phyloP scores from a whole-genome alignment of 2,888 invertebrate genomes.

The Dioctria linearis region DNA sequence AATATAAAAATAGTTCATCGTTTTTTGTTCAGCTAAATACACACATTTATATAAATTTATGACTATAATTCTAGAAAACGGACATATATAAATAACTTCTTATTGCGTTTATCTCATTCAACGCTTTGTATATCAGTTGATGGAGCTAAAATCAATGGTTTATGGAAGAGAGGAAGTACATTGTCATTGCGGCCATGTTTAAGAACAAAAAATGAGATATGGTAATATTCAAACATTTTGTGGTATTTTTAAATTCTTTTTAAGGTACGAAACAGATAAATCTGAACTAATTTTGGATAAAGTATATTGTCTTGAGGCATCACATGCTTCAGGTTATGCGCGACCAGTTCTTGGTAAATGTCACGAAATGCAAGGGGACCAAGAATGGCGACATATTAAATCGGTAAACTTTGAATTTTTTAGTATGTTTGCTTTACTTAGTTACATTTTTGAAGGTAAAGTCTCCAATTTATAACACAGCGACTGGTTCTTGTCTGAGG shows the following conservation, averaged over 20 bases:
- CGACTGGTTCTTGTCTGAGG: constrained; percentile 87
- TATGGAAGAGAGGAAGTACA: constrained; percentile 79
- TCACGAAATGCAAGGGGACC: constrained; percentile 91
- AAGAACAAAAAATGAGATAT: constrained; percentile 77
- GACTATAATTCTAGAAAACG: constrained; percentile 73
- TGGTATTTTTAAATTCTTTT: constrained; percentile 42
- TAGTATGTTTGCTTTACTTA: too few relatives aligned
- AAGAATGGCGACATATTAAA: constrained; percentile 91
- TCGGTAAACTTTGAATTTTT: constrained; percentile 72
- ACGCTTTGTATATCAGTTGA: constrained; percentile 85
- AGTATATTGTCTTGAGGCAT: constrained; percentile 87
- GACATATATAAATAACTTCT: constrained; percentile 81
- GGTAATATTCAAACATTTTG: constrained; percentile 70
- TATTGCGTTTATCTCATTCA: constrained; percentile 81
- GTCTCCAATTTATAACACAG: constrained; percentile 88
- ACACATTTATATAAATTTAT: too few relatives aligned
- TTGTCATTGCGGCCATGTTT: constrained; percentile 82
- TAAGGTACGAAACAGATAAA: constrained; percentile 86
- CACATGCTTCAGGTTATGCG: constrained; percentile 71
- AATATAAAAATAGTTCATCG: too few relatives aligned
- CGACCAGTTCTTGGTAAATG: constrained; percentile 89
- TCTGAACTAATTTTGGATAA: constrained; percentile 88
- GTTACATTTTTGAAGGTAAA: constrained; percentile 73
- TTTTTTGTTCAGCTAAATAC: too few relatives aligned
- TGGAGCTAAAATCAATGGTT: constrained; percentile 76